Base-by-base conservation (phyloP, 2,797 vertebrate species). In the Taeniopygia guttata region DNA sequence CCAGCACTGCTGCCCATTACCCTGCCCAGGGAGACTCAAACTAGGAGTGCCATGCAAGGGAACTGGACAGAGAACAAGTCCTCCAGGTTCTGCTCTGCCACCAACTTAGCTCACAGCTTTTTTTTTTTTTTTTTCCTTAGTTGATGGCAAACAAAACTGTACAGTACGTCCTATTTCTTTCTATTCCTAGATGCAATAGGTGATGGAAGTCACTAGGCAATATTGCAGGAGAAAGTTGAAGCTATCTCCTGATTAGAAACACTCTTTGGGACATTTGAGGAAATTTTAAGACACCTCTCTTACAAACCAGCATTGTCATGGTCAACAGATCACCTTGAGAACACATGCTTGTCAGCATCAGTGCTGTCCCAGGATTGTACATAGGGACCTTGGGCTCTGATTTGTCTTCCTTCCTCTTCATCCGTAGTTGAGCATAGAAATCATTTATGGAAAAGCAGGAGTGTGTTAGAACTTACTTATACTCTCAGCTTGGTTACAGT, bases 151-250 rank as follows among this genome's bases (percentile, higher is more conserved):
- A 59, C 7, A 13, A 87, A 79, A 40, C 8, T 38, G 26, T 4
- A 4, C 1, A 3, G 32, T 8, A 2, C 3, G 14, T 12, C 4
- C 2, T 14, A 5, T 42, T n/a, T 76, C 48, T 73, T 76, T 58
- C 54, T 60, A 16, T 17, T 26, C 18, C 48, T 74, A 58, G 17
- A 54, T 67, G 5, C 25, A 18, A 43, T 16, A 55, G 22, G 11
- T 60, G 56, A 58, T 40, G 18, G 19, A 69, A 67, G 30, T 56
- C 34, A 59, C 23, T 21, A 34, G 80, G 43, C 10, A 87, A 18
- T 40, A 29, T 14, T 68, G 8, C 27, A 83, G 15, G 23, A 81
- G 13, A 30, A 66, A 92, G 13, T 4, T 4, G 4, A 52, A 82
- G 16, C 9, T 52, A 7, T 26, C 5, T 77, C 42, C 49, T 83